A percentile compares a stretch with the other conserved stretches of the same genome.
phyloP scores from a whole-genome alignment of 1,140 invertebrate species.

The Thrips palmi region DNA sequence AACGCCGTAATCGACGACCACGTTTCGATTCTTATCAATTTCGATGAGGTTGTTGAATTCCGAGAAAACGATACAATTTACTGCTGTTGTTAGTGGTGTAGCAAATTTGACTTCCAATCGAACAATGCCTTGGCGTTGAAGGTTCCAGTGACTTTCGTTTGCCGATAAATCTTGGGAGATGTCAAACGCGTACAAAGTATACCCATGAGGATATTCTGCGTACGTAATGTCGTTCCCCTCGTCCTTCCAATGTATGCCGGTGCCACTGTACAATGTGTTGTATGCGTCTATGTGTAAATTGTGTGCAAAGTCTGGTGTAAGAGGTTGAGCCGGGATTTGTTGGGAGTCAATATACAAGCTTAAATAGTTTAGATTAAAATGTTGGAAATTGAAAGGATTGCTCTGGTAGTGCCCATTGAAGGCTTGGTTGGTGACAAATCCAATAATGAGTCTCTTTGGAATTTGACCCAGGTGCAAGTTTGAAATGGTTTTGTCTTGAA shows the following conservation, averaged over 20 bases:
- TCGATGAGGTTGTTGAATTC: slow-evolving; percentile 21
- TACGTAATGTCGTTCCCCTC: slow-evolving; percentile 16
- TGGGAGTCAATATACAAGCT: slow-evolving; percentile 21
- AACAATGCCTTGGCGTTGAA: slow-evolving; percentile 18
- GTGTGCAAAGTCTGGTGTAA: slow-evolving; percentile 14
- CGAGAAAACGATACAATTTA: slow-evolving; percentile 20
- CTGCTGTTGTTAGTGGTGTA: slow-evolving; percentile 15
- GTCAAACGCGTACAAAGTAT: slow-evolving; percentile 18
- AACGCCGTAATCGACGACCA: slow-evolving; percentile 17
- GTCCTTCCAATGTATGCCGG: slow-evolving; percentile 19
- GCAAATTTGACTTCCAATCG: slow-evolving; percentile 20
- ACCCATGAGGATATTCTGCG: slow-evolving; percentile 15
- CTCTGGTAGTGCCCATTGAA: slow-evolving; percentile 8
- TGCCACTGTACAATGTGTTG: slow-evolving; percentile 22
- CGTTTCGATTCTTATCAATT: slow-evolving; percentile 18
- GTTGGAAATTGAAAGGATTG: slow-evolving; percentile 13
- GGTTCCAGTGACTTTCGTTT: slow-evolving; percentile 22
- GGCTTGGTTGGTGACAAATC: slow-evolving; percentile 13
- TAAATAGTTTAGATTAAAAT: slow-evolving; percentile 17
- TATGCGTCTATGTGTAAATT: slow-evolving; percentile 16
- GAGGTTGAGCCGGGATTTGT: slow-evolving; percentile 15
- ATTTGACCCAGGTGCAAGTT: slow-evolving; percentile 18
- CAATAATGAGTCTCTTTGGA: slow-evolving; percentile 11
- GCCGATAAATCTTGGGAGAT: slow-evolving; percentile 22
- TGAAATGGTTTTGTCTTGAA: slow-evolving; percentile 19